Evolutionary conservation across 23 tunicate genomes (phyloP), one percentile per base, ranked within the genome.

Genomic region (Botrylloides violaceus): DNA sequence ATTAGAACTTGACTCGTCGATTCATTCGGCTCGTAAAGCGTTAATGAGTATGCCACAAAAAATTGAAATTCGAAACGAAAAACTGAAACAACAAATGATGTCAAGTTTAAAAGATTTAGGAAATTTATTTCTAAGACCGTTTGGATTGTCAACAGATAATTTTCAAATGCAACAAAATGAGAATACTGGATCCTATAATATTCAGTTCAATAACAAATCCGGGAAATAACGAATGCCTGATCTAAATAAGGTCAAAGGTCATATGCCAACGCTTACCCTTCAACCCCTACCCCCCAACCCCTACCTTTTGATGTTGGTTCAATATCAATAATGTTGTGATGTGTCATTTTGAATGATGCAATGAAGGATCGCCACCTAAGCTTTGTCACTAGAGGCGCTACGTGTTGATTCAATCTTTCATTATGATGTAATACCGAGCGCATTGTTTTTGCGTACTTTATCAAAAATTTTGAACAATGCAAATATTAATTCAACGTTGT

Each of bases 141-240:
- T 88, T 65, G 96, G 96, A 23, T 49, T 88, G 29, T 88, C 96
- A 6, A 88, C 96, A 23, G 72, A 88, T 43, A 88, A 88, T 59
- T 88, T 88, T 53, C 84, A 88, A 28, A 23, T 88, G 66, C 81
- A 88, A 38, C 88, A 88, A 82, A 77, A 88, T 59, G 49, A 79
- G 0, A 87, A 78, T 9, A 66, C 77, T 19, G 96, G 96, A 0
- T 61, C 80, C 6, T 88, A 88, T 71, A 82, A 82, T 48, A 77
- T 82, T 65, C 96, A 88, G 56, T 88, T 88, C 65, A 61, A 63
- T 24, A 87, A 88, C 66, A 70, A 71, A 32, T 25, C 70, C 31
- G 70, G 70, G 35, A 23, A 4, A 31, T 19, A 63, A 31, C 32
- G 32, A 63, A 31, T 63, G 29, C 26, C 33, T 33, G 70, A 31